Percentiles rank a stretch among this genome's conserved stretches.
phyloP scores from a whole-genome alignment of 1,140 invertebrate genomes.

The Drosophila funebris region DNA sequence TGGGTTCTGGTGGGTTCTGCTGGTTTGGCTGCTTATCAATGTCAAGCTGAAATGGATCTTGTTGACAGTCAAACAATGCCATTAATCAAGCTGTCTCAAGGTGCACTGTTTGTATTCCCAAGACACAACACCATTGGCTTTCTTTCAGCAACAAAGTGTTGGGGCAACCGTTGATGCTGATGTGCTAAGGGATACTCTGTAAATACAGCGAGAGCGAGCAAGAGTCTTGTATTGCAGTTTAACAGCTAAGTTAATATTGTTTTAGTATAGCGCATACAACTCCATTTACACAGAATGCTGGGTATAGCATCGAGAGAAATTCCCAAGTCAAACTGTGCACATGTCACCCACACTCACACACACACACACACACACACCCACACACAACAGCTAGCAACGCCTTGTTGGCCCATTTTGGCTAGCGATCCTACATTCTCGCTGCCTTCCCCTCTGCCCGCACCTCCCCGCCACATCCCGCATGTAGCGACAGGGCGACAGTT shows the following conservation, averaged over 20 bases:
- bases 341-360: constrained; percentile 44
- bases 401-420: not conserved
- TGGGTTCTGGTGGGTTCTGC: not conserved
- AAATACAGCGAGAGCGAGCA: not conserved
- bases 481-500: constrained; percentile 49
- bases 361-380: constrained; percentile 26
- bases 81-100: constrained; percentile 75
- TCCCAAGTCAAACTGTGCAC: constrained; percentile 48
- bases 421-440: not conserved
- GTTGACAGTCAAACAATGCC: constrained; percentile 72
- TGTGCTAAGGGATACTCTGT: not conserved
- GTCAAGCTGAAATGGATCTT: constrained; percentile 68
- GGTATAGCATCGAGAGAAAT: constrained; percentile 15
- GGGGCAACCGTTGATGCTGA: not conserved
- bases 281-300: not conserved
- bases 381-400: not conserved
- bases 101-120: constrained; percentile 44
- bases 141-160: constrained; percentile 1
- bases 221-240: too few species aligned
- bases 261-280: not conserved
- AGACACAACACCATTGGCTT: constrained; percentile 16
- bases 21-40: constrained; percentile 53
- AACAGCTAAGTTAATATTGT: too few species aligned
- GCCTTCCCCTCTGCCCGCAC: too few species aligned
- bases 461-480: constrained; percentile 14